Conservation (phyloP, 2,797 vertebrate species). For the Leptatherina wallacei region DNA sequence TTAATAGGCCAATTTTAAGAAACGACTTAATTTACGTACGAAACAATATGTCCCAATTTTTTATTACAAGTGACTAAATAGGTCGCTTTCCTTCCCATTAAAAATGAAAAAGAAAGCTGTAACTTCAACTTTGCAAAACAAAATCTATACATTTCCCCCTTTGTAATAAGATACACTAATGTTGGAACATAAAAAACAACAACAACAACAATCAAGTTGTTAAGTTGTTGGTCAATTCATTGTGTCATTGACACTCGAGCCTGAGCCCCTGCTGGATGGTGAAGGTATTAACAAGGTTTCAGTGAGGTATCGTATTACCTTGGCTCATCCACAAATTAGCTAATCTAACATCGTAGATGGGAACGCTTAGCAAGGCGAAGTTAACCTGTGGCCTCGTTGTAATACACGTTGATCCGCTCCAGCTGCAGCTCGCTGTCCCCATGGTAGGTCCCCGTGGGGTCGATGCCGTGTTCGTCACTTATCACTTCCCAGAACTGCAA, state of each 20-base stretch:
- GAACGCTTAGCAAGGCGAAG: not conserved
- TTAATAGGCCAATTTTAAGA: too few species aligned
- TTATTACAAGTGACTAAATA: not conserved
- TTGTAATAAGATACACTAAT: not conserved
- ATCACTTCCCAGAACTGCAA: conserved; percentile 71
- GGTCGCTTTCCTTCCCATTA: not conserved
- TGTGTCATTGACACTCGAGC: conserved; percentile 32
- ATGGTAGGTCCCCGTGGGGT: conserved; percentile 71
- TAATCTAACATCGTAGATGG: conserved; percentile 2
- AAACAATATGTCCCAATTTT: too few species aligned
- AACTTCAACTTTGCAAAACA: not conserved
- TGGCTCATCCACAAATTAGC: not conserved
- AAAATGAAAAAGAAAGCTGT: not conserved
- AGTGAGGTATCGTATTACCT: conserved; percentile 24
- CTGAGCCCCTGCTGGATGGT: conserved; percentile 34
- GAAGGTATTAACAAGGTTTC: conserved; percentile 1
- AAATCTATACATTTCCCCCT: not conserved
- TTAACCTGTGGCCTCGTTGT: conserved; percentile 74
- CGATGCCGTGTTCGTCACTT: conserved; percentile 76
- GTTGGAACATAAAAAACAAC: too few species aligned
- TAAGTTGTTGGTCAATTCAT: conserved; percentile 18
- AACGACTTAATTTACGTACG: too few species aligned
- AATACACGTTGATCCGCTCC: conserved; percentile 77
- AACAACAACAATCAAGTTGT: too few species aligned
- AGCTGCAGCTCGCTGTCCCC: conserved; percentile 75